Evolutionary conservation across 1,140 invertebrate genomes (phyloP), one percentile per base, ranked within the genome.

Genomic region (Drosophila sp.): DNA sequence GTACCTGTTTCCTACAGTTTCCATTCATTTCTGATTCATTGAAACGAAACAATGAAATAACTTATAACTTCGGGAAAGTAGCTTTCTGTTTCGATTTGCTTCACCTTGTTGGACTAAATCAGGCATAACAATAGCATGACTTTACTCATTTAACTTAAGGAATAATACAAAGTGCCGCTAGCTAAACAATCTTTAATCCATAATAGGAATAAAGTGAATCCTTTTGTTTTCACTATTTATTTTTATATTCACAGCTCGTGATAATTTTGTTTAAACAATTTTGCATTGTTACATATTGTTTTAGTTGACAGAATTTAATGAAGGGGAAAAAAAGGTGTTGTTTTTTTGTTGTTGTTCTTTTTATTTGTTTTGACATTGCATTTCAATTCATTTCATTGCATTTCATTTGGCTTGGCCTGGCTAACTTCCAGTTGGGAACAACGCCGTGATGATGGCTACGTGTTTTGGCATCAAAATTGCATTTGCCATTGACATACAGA

Each of bases 361-460:
- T 60, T 56, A 17, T 73, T 29, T 32, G 33, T 32, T 73, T 74
- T 73, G 62, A 56, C 8, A 6, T 44, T 35, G 41, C 73, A 60
- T 76, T 58, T 44, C 29, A 63, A 72, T 50, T 60, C 50, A 64
- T 69, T 76, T 54, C 38, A 75, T 66, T 67, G 56, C 47, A 67
- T 41, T 75, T 50, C 23, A 5, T 25, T 69, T 17, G 29, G 29
- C 58, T 63, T 29, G 29, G 29, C 58, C 35, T 81, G 83, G 83
- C 83, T 60, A 63, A 2, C 40, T 76, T 87, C 83, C 83, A 86
- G 72, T 61, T 87, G 63, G 72, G 71, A 73, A 77, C 56, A 54
- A 55, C 61, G 58, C 61, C 25, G 41, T 55, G 55, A 47, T 55
- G 54, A 64, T 47, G 23, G 33, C 57, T 40, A 4, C 4, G 44